These are phyloP conservation scores for Strix occidentalis DNA, from an alignment of 2,797 vertebrate species.

Conservation along the genomic window DNA sequence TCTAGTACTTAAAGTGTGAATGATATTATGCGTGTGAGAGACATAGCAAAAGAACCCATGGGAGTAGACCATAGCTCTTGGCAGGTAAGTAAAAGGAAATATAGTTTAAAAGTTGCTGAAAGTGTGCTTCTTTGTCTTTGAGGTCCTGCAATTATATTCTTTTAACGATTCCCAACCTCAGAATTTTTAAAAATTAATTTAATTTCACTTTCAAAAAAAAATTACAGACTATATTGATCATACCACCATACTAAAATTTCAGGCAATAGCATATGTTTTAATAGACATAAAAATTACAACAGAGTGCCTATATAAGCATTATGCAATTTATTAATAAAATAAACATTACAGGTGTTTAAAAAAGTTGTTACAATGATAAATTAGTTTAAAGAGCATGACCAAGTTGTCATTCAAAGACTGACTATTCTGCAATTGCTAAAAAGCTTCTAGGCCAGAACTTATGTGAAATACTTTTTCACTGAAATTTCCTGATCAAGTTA, in stretches of 20 bases:
- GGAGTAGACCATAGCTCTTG: not conserved
- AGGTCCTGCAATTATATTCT: not conserved
- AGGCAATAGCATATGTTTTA: not conserved
- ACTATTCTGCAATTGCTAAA: not conserved
- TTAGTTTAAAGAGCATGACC: not conserved
- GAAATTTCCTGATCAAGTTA: not conserved
- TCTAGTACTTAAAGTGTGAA: not conserved
- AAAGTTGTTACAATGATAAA: not conserved
- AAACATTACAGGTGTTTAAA: not conserved
- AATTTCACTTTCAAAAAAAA: not conserved
- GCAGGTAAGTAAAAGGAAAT: constrained; percentile 20
- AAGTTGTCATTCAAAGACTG: not conserved
- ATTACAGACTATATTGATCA: not conserved
- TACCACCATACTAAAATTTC: not conserved
- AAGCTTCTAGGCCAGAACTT: not conserved
- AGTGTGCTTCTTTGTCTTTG: not conserved
- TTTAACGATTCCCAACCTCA: not conserved
- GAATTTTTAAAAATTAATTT: not conserved
- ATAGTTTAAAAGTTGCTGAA: not conserved
- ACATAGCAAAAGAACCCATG: not conserved
- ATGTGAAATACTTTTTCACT: not conserved
- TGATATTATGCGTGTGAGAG: not conserved
- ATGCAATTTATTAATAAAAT: not conserved
- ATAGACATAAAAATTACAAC: not conserved
- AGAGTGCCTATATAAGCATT: not conserved